Base-by-base conservation (phyloP, 2,888 invertebrate species). In the Cantharis rufa region DNA sequence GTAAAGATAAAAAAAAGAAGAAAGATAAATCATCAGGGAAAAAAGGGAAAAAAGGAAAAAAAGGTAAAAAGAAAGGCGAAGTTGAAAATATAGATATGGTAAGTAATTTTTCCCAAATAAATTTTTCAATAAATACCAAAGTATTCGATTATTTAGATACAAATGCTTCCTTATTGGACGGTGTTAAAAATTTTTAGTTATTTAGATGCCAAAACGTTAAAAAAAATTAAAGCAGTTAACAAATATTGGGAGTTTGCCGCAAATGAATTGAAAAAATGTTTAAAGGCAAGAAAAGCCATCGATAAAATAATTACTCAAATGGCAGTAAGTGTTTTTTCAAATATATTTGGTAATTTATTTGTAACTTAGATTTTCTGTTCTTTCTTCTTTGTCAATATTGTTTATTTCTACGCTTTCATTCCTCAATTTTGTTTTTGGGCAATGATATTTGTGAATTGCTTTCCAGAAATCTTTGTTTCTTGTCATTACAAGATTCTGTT, bases 91-190 rank as follows among this genome's bases (percentile, higher is more conserved):
- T 74, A 62, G 73, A 76, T 73, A 10, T 32, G 24, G 74, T 74
- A 70, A 48, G 48, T n/a, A n/a, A n/a, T n/a, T 48, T n/a, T n/a
- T n/a, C 15, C 0, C 18, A 27, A 24, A 68, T 27, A 15, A n/a
- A 5, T 24, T n/a, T 27, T 68, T 7, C n/a, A 15, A 28, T 28
- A 28, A 24, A n/a, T 21, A 18, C 3, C 13, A 1, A 3, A 72
- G 9, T 5, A 7, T 62, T 15, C n/a, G 1, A 27, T 72, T 72
- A 28, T 76, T 13, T 48, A 83, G 82, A 79, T 84, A 27, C 83
- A 83, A 76, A 64, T 82, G 63, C 62, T 84, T 13, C 84, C 84
- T 3, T 78, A 83, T 68, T 82, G 82, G 82, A 80, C 82, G 13
- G 82, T 83, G 9, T 83, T 82, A 62, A 69, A 78, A 68, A 82